A percentile compares a stretch with the other conserved stretches of the same genome.
phyloP scores from a whole-genome alignment of 2,113 vertebrate species.

The Emydura subglobosa region DNA sequence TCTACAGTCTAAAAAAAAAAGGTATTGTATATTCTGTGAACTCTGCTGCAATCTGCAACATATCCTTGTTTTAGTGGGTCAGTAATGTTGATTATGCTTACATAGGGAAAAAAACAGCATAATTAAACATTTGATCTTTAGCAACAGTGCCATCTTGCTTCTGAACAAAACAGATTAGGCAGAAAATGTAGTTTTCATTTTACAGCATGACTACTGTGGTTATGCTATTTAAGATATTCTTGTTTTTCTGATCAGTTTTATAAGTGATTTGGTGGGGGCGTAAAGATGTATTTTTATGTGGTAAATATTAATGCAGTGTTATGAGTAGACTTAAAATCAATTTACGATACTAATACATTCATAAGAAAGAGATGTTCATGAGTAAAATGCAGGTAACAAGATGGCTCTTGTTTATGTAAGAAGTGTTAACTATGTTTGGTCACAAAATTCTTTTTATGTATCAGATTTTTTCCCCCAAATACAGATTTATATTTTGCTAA shows the following conservation, averaged over 20 bases:
- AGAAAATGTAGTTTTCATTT: neutral
- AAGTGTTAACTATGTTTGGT: neutral
- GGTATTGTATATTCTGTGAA: constrained; percentile 34
- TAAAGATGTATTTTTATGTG: neutral
- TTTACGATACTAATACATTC: neutral
- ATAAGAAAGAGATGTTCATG: neutral
- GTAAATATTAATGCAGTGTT: neutral
- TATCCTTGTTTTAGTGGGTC: constrained; percentile 46
- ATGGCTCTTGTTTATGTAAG: neutral
- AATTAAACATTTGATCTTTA: constrained; percentile 63
- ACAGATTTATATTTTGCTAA: neutral
- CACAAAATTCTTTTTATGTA: neutral
- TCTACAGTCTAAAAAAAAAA: constrained; percentile 37
- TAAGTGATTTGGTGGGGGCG: neutral
- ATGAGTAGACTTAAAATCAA: neutral
- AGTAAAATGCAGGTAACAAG: neutral
- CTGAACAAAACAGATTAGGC: constrained; percentile 7
- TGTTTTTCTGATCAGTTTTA: neutral
- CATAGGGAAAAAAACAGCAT: constrained; percentile 33
- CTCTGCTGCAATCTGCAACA: constrained; percentile 3
- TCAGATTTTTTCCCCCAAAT: neutral
- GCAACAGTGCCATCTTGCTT: constrained; percentile 69
- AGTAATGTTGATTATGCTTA: constrained; percentile 48
- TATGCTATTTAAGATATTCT: accelerated
- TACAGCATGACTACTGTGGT: neutral